These are phyloP conservation scores for Notoglanidium macrostoma DNA, from an alignment of 2,797 vertebrate species.

Conservation along the genomic window DNA sequence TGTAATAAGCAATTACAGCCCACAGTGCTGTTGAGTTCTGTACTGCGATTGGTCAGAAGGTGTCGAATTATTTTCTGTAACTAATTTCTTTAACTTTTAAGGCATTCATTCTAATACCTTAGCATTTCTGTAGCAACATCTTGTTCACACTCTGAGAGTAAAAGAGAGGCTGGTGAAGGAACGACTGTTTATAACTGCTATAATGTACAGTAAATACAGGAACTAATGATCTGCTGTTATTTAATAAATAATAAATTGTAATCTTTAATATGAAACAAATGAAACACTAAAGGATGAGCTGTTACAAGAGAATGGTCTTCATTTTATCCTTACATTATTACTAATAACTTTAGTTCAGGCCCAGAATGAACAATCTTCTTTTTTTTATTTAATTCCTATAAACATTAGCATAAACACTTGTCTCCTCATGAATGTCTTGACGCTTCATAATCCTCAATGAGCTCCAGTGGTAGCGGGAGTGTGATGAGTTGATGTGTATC, in stretches of 20 bases:
- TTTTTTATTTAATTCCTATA: neutral
- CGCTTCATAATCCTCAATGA: neutral
- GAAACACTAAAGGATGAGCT: neutral
- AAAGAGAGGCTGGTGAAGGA: neutral
- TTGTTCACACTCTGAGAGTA: neutral
- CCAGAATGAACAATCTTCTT: neutral
- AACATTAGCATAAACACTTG: neutral
- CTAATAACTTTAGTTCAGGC: neutral
- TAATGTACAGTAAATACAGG: neutral
- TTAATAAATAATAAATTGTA: neutral
- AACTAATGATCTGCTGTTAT: neutral
- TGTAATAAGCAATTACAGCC: neutral
- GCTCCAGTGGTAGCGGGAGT: neutral
- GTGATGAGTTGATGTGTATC: conserved; percentile 17
- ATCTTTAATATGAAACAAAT: neutral
- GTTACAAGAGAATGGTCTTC: neutral
- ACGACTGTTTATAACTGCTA: neutral
- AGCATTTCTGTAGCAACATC: no score
- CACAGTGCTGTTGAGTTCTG: neutral
- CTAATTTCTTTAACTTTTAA: no score
- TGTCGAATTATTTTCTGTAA: neutral
- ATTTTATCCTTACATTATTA: neutral
- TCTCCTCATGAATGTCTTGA: no score
- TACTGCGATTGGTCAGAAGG: neutral
- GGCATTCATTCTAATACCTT: no score